Conservation (phyloP, 2,113 vertebrate genomes). For the Microcebus lehilahytsara region DNA sequence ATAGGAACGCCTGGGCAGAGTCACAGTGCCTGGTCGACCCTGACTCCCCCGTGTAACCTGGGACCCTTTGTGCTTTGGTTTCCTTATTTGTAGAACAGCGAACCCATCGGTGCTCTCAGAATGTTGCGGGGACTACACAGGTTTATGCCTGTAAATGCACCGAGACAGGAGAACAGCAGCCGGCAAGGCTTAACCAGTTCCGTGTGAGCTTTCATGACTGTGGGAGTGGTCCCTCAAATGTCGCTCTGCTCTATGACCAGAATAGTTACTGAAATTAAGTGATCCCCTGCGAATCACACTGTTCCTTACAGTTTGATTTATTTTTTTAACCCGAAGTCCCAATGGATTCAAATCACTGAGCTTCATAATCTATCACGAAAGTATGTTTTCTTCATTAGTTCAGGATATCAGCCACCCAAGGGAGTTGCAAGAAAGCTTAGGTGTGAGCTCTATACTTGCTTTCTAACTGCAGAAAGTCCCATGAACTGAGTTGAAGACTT, state of each 20-base stretch:
- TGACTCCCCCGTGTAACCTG: neutral
- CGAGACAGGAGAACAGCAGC: neutral
- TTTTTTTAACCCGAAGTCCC: neutral
- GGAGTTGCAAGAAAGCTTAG: neutral
- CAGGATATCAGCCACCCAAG: neutral
- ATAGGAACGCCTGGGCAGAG: neutral
- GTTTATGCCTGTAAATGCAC: neutral
- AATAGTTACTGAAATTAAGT: neutral
- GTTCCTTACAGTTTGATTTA: neutral
- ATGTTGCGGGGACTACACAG: neutral
- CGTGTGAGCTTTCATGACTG: neutral
- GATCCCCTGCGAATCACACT: neutral
- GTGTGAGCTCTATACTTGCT: neutral
- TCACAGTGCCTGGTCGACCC: neutral
- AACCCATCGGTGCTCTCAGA: neutral
- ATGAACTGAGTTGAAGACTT: neutral
- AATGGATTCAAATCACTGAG: neutral
- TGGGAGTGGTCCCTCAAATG: neutral
- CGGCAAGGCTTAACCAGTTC: too few relatives aligned
- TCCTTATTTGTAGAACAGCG: neutral
- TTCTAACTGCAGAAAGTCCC: neutral
- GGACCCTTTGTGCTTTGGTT: neutral
- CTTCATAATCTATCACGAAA: neutral
- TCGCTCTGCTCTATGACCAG: neutral
- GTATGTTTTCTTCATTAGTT: constrained; percentile 10